Evolutionary conservation across 2,888 invertebrate species (phyloP), one percentile per base, ranked within the genome.

Genomic region (Cybosia mesomella): DNA sequence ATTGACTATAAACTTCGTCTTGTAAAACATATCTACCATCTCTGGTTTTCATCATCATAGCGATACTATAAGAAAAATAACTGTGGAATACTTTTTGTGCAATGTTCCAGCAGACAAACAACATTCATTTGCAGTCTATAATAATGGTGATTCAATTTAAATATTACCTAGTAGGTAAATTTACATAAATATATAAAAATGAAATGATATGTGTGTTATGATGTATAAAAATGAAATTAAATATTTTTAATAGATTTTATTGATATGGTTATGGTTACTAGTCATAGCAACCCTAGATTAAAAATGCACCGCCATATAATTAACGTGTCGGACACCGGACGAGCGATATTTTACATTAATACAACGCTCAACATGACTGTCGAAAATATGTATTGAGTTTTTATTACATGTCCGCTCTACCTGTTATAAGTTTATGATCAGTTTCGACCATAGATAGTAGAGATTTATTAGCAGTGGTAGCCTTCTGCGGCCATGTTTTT

Each of bases 281-380:
- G n/a, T n/a, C n/a, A n/a, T 66, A 58, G 9, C 76, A 78, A 28
- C 77, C 77, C 79, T 79, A 39, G 18, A 18, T 9, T 58, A 43
- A 60, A 64, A 55, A 64, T 57, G 11, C 60, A 36, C 66, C 70
- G 64, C 58, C 70, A 53, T 73, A 68, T 78, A 79, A 78, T 78
- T 79, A 79, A 77, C 63, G 67, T 76, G 74, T 69, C 66, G 61
- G 65, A 49, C 70, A 57, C 66, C 61, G 60, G 57, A 22, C 69
- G 73, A 66, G 49, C 58, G 75, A 73, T 76, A 67, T 78, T 77
- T 66, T 68, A 78, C 67, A 13, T 68, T 77, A 77, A 67, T 57
- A 59, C 60, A 55, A 61, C 57, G 28, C 64, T 49, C 60, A 58
- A 64, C 64, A 60, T 68, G 64, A 66, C 65, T 61, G 53, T 49